Evolutionary conservation across 2,797 vertebrate genomes (phyloP), one percentile per base, ranked within the genome.

Genomic region (Emydoidea blandingii): DNA sequence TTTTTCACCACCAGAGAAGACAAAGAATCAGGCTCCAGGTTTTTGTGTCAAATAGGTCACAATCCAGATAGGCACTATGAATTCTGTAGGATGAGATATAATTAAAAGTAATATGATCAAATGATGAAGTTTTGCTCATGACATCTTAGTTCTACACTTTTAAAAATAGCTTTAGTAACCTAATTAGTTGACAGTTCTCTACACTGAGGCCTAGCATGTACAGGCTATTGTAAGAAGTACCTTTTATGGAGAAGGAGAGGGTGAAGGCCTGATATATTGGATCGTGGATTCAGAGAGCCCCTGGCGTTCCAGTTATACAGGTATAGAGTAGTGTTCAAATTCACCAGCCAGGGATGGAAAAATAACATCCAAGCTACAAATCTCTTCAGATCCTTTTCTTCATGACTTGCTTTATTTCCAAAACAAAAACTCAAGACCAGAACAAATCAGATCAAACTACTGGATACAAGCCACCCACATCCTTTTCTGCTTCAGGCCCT

Each of bases 121-220:
- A 90, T 92, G 7, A 44, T 37, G 50, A 86, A 84, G 5, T 87
- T 92, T 87, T 91, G 87, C 86, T 94, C 12, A 52, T 83, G 93
- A 78, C 57, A 52, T 87, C 79, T 92, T 88, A 89, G 50, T 95
- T 95, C 56, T 82, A 88, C 86, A 79, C 89, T 95, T 41, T 93
- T 94, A 94, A 54, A 92, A 16, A 56, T 94, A 62, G 31, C 92
- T 89, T 78, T 79, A 90, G 41, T 92, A 89, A 81, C 8, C 2
- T 78, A 90, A 94, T 88, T 91, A 85, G 44, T 88, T 91, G 92
- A 80, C n/a, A 74, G 0, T 1, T 90, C 53, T 94, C 79, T n/a
- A 15, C 12, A 92, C 49, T 92, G 86, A 53, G 0, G 0, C 12
- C 52, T 90, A 54, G 68, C 79, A 81, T 50, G 79, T 80, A 90